Conservation (phyloP, 2,797 vertebrate species). For the Malurus leucopterus region DNA sequence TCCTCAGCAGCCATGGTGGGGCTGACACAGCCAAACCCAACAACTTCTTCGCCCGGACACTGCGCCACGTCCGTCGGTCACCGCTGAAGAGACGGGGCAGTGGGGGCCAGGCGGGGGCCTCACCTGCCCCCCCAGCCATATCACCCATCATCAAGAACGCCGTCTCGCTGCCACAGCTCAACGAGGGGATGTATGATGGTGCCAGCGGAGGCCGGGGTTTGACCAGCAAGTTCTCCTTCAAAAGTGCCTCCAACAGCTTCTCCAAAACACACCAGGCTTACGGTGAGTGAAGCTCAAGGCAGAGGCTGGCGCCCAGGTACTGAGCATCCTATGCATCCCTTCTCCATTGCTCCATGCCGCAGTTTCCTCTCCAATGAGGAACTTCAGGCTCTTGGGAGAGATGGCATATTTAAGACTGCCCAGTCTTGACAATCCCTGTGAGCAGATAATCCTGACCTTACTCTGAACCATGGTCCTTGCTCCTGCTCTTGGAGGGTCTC, state of each 20-base stretch:
- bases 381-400: background rate
- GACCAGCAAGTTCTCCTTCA: slow-evolving; percentile 76
- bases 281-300: slow-evolving; percentile 65
- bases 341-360: background rate
- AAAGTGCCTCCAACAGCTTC: slow-evolving; percentile 73
- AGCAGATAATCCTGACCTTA: background rate
- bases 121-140: slow-evolving; percentile 79
- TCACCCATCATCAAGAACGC: slow-evolving; percentile 96
- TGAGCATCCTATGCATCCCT: background rate
- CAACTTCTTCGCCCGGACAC: slow-evolving; percentile 85
- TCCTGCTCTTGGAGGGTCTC: background rate
- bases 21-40: slow-evolving; percentile 66
- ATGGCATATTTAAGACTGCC: background rate
- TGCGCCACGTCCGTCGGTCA: slow-evolving; percentile 77
- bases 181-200: slow-evolving; percentile 70
- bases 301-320: background rate
- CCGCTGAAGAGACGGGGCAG: slow-evolving; percentile 61
- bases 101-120: slow-evolving; percentile 50
- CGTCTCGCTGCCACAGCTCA: slow-evolving; percentile 89
- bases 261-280: slow-evolving; percentile 78
- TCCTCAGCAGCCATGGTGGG: slow-evolving; percentile 89
- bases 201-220: background rate
- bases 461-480: background rate
- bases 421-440: background rate
- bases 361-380: background rate